Base-by-base conservation (phyloP, 1,140 invertebrate species). In the Rhyzopertha dominica region DNA sequence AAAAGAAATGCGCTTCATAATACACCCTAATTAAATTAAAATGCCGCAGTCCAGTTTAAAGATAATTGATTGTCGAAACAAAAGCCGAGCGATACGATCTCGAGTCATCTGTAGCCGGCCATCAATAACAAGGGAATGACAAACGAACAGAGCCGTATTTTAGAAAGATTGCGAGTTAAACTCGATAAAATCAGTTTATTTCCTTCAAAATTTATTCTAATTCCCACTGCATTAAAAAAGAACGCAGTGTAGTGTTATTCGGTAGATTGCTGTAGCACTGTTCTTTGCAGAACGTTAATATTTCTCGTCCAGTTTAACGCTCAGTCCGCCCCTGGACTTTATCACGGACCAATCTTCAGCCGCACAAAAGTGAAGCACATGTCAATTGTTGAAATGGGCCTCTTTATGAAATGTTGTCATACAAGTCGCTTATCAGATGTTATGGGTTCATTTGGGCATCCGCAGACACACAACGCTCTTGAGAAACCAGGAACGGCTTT, bases 41-140 rank as follows among this genome's bases (percentile, higher is more conserved):
- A 60, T 60, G 41, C 55, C 55, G 51, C 55, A 53, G 53, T 51
- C 48, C 46, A 51, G 38, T 53, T 48, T 54, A 47, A 40, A 60
- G 49, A 61, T 61, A 61, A 61, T 61, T 61, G 55, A 61, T 61
- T 61, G 58, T 61, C 53, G 58, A 61, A 61, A 61, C 58, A 61
- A 61, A 61, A 61, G 58, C 38, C 53, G 51, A 36, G 48, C 40
- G 58, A 60, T 60, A 60, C 23, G 43, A 60, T 58, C 55, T 35
- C 12, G 37, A 51, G 49, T 53, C 53, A 51, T 53, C 52, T 43
- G 28, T 28, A 36, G 22, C 25, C 8, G 38, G 50, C 44, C 51
- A 60, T 60, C 58, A 60, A 60, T 60, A 58, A 60, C 49, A 48
- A 36, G 43, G 54, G 53, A 52, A 60, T 60, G 58, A 60, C 58